phyloP scores from a whole-genome alignment of 2,888 invertebrate species.

The Lydus trimaculatus region DNA sequence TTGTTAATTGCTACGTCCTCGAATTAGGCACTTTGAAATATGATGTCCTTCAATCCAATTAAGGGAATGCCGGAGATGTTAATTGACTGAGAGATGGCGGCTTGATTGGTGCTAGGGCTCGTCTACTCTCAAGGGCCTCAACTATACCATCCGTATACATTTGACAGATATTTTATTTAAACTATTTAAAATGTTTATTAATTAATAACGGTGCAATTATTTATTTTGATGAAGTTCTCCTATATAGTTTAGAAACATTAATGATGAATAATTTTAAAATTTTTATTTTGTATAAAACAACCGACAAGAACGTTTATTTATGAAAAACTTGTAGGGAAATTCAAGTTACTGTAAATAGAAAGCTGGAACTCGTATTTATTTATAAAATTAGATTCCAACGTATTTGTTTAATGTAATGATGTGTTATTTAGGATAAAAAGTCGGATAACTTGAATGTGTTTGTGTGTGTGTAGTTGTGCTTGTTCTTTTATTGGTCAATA shows the following conservation, averaged over 20 bases:
- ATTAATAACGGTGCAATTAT: background rate
- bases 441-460: too few species aligned
- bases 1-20: slow-evolving; percentile 50
- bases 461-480: too few species aligned
- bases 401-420: too few species aligned
- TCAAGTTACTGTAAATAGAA: too few species aligned
- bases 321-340: too few species aligned
- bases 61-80: slow-evolving; percentile 50
- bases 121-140: background rate
- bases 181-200: background rate
- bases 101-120: background rate
- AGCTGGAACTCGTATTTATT: too few species aligned
- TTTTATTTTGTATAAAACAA: background rate
- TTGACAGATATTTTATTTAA: background rate
- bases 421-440: too few species aligned
- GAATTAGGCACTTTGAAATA: slow-evolving; percentile 56
- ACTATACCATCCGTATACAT: background rate
- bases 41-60: slow-evolving; percentile 54
- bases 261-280: background rate
- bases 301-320: too few species aligned
- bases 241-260: background rate
- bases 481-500: too few species aligned
- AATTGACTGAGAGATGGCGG: slow-evolving; percentile 43
- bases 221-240: background rate
- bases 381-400: too few species aligned